A percentile compares a stretch with the other conserved stretches of the same genome.
Conservation (phyloP, 2,797 vertebrate genomes). For the Diplodus sargus region DNA sequence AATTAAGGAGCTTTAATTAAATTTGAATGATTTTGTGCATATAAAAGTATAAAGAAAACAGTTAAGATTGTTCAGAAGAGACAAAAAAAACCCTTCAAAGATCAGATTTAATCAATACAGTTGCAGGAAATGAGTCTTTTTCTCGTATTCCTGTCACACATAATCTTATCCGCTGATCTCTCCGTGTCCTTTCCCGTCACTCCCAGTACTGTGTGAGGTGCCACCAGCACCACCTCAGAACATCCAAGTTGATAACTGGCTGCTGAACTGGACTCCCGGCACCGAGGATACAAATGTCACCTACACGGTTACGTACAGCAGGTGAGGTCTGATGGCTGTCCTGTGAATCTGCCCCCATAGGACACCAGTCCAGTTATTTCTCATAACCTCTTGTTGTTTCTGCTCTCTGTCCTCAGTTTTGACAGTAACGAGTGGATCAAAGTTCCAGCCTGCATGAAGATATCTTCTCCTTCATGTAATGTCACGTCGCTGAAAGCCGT, state of each 20-base stretch:
- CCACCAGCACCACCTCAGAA: slow-evolving; percentile 12
- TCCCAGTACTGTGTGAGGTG: neutral
- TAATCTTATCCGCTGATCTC: neutral
- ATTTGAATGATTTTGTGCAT: neutral
- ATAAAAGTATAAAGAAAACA: neutral
- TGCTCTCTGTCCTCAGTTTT: slow-evolving; percentile 24
- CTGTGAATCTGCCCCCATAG: neutral
- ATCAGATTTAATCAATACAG: neutral
- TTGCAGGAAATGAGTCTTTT: too few relatives aligned
- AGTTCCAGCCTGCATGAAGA: slow-evolving; percentile 23
- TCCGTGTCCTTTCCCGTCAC: neutral
- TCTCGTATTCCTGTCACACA: neutral
- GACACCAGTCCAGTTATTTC: too few relatives aligned
- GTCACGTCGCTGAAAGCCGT: neutral
- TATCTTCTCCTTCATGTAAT: slow-evolving; percentile 35
- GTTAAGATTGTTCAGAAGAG: neutral
- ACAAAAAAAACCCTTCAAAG: too few relatives aligned
- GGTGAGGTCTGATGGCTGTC: slow-evolving; percentile 25
- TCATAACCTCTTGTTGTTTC: neutral
- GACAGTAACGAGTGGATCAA: neutral
- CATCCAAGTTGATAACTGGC: slow-evolving; percentile 12
- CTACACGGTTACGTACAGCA: slow-evolving; percentile 47
- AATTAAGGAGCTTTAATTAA: neutral
- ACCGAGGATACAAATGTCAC: neutral
- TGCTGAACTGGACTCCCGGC: slow-evolving; percentile 46